A percentile compares a stretch with the other conserved stretches of the same genome.
Evolutionary conservation across 2,113 vertebrate species (phyloP).

Genomic region (Triplophysa siluroides): DNA sequence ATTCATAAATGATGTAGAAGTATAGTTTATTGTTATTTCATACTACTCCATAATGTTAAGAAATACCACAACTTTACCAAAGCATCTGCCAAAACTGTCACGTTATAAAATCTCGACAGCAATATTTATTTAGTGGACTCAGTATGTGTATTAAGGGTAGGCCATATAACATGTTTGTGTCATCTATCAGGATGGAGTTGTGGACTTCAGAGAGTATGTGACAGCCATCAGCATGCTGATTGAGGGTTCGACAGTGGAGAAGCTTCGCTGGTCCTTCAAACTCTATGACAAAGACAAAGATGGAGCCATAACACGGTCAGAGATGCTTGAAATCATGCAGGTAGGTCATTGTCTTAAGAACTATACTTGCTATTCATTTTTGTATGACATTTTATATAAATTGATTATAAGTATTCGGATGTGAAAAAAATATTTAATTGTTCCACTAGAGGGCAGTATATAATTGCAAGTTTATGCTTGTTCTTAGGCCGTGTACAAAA

Average conservation of each 20-base stretch:
- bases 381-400: too few species aligned
- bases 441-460: constrained; percentile 32
- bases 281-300: constrained; percentile 71
- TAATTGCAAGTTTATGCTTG: neutral
- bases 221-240: constrained; percentile 68
- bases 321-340: constrained; percentile 75
- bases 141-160: too few species aligned
- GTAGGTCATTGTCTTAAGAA: constrained; percentile 22
- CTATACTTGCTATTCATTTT: neutral
- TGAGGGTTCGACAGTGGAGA: constrained; percentile 67
- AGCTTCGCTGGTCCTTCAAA: constrained; percentile 74
- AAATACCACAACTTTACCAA: too few species aligned
- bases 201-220: constrained; percentile 74
- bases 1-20: too few species aligned
- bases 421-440: neutral
- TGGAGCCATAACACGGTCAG: constrained; percentile 62
- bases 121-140: too few species aligned
- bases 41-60: too few species aligned
- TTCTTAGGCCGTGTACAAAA: constrained; percentile 72
- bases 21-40: too few species aligned
- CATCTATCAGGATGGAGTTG: constrained; percentile 59
- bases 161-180: neutral
- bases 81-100: too few species aligned
- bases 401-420: neutral
- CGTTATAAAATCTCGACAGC: too few species aligned